These are phyloP conservation scores for Epinotia ramella DNA, from an alignment of 2,888 invertebrate genomes.

Conservation along the genomic window DNA sequence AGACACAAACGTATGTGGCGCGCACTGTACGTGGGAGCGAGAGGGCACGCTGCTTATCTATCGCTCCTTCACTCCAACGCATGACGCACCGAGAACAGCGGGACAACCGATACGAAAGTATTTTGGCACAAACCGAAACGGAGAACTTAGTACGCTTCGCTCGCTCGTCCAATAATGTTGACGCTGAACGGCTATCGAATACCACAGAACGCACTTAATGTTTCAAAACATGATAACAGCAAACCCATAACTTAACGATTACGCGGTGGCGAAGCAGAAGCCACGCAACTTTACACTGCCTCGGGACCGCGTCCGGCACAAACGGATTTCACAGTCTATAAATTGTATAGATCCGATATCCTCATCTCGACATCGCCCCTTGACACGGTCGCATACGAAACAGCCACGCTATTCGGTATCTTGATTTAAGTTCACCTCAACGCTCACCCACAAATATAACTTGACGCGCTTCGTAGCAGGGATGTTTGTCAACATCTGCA, in stretches of 20 bases:
- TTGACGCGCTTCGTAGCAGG: too few relatives aligned
- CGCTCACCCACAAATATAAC: too few relatives aligned
- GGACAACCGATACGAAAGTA: too few relatives aligned
- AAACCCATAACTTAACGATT: conserved; percentile 11
- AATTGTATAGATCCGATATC: conserved; percentile 40
- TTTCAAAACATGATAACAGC: conserved; percentile 1
- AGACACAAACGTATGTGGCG: too few relatives aligned
- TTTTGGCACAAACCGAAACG: too few relatives aligned
- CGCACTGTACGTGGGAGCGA: too few relatives aligned
- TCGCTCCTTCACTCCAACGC: too few relatives aligned
- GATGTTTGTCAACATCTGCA: too few relatives aligned
- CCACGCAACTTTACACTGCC: conserved; percentile 26
- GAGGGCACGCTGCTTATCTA: too few relatives aligned
- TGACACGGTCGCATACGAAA: conserved; percentile 11
- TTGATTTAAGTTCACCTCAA: too few relatives aligned
- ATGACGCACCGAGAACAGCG: too few relatives aligned
- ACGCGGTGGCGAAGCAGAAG: conserved; percentile 16
- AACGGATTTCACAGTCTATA: conserved; percentile 43
- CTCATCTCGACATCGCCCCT: conserved; percentile 2
- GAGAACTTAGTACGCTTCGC: too few relatives aligned
- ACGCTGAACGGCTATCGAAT: neutral
- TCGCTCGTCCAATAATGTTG: neutral
- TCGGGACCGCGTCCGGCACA: conserved; percentile 14
- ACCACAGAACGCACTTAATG: neutral
- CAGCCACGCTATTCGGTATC: neutral